Evolutionary conservation across 2,888 invertebrate genomes (phyloP).

Genomic region (Caenorhabditis sp.): DNA sequence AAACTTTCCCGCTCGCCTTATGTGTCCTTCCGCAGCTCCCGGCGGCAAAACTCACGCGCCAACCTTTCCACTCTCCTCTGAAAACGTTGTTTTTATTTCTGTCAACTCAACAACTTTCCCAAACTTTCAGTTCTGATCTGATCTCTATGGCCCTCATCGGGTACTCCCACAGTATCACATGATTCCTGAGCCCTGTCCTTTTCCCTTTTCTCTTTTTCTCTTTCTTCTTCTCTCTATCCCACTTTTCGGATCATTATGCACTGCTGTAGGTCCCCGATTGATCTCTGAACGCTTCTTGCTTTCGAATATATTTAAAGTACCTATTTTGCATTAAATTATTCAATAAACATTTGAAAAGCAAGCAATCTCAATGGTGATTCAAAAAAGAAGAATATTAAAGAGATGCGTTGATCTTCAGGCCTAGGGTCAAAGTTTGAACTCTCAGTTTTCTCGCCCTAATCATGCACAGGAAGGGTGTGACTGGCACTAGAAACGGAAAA

Average conservation of each 20-base stretch:
- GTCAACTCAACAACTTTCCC: background rate
- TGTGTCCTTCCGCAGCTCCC: constrained; percentile 63
- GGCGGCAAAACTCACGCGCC: constrained; percentile 44
- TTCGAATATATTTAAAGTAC: constrained; percentile 6
- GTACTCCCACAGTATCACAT: background rate
- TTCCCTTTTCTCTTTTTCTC: background rate
- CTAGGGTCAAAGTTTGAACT: constrained; percentile 5
- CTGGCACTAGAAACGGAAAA: constrained; percentile 3
- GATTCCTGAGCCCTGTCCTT: constrained; percentile 6
- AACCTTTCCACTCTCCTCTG: constrained; percentile 54
- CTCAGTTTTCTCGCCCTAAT: background rate
- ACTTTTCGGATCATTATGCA: constrained; percentile 44
- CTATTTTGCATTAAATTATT: constrained; percentile 1
- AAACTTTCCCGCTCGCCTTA: constrained; percentile 62
- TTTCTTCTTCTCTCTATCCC: constrained; percentile 4
- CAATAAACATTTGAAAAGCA: constrained; percentile 18
- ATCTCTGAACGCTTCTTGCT: constrained; percentile 45
- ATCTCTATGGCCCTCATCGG: constrained; percentile 23
- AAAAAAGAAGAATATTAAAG: background rate
- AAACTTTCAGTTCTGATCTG: too few relatives aligned
- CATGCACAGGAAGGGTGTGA: background rate
- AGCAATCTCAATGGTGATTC: background rate
- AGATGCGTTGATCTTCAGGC: background rate
- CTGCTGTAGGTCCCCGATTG: constrained; percentile 41
- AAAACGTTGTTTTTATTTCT: background rate